Evolutionary conservation across 1,140 invertebrate genomes (phyloP).

Genomic region (Pissodes strobi): DNA sequence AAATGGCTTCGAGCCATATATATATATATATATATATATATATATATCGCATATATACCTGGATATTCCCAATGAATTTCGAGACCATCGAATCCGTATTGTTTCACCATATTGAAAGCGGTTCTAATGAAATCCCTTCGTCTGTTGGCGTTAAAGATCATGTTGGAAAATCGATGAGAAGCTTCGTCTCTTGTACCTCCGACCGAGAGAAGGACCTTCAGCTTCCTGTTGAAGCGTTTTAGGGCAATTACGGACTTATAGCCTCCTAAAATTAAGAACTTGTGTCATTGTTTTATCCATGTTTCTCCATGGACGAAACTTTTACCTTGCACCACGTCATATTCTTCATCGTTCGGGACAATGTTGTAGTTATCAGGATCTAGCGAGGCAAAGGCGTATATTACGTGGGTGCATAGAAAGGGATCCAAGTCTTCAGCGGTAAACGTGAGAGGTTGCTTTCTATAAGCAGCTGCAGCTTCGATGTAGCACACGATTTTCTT

Average conservation of each 20-base stretch:
- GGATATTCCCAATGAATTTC: slow-evolving; percentile 69
- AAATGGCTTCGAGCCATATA: background rate
- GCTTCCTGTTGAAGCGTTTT: slow-evolving; percentile 57
- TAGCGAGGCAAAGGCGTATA: slow-evolving; percentile 77
- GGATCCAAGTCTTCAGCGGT: slow-evolving; percentile 69
- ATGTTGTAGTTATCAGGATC: slow-evolving; percentile 67
- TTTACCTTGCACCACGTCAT: slow-evolving; percentile 63
- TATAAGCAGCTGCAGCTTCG: slow-evolving; percentile 67
- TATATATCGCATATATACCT: no score
- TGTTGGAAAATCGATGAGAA: slow-evolving; percentile 58
- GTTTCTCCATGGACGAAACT: no score
- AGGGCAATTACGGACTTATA: slow-evolving; percentile 61
- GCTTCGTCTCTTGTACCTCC: slow-evolving; percentile 58
- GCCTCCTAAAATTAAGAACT: slow-evolving; percentile 55
- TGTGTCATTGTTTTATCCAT: background rate
- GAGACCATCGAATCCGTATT: slow-evolving; percentile 65
- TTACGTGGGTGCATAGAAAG: slow-evolving; percentile 76
- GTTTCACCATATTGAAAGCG: slow-evolving; percentile 61
- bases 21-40: background rate
- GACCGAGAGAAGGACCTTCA: slow-evolving; percentile 62
- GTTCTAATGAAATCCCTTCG: slow-evolving; percentile 64
- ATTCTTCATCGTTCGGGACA: slow-evolving; percentile 63
- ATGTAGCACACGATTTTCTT: slow-evolving; percentile 68
- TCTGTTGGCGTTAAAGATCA: slow-evolving; percentile 57
- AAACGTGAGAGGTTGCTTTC: slow-evolving; percentile 69